Conservation (phyloP, 37 sponge, comb jelly and placozoan genomes). For the Hexactinellida sp. region DNA sequence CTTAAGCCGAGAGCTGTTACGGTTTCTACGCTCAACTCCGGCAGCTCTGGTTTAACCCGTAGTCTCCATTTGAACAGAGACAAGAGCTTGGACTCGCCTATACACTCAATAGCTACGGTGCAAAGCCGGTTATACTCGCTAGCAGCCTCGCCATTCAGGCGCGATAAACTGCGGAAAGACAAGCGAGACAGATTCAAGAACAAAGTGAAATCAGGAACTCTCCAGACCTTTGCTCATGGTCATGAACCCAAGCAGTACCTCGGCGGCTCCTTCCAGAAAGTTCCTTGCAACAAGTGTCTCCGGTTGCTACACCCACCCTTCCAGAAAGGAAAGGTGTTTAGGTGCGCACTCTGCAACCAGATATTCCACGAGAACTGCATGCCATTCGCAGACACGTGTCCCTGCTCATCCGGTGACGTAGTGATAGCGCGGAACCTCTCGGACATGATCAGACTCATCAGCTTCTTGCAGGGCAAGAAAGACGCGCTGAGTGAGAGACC, state of each 20-base stretch:
- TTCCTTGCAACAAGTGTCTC: not conserved
- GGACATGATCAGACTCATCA: not conserved
- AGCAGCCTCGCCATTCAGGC: not conserved
- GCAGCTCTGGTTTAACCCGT: not conserved
- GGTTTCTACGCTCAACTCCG: not conserved
- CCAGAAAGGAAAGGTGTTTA: not conserved
- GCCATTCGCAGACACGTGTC: not conserved
- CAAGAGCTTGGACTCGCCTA: not conserved
- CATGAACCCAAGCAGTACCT: not conserved
- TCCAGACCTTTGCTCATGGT: not conserved
- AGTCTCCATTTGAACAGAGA: not conserved
- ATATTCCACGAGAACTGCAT: conserved; percentile 3
- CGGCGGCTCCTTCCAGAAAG: not conserved
- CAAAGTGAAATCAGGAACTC: not conserved
- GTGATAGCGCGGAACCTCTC: not conserved
- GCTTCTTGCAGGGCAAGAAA: not conserved
- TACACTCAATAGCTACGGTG: not conserved
- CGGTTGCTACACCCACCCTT: not conserved
- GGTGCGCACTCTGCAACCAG: not conserved
- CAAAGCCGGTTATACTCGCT: not conserved
- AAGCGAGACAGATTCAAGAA: not conserved
- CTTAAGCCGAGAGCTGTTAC: not conserved
- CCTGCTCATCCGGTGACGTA: not conserved
- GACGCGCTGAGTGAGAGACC: not conserved
- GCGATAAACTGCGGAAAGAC: not conserved